Evolutionary conservation across 2,888 invertebrate species (phyloP).

Genomic region (Apamea crenata): DNA sequence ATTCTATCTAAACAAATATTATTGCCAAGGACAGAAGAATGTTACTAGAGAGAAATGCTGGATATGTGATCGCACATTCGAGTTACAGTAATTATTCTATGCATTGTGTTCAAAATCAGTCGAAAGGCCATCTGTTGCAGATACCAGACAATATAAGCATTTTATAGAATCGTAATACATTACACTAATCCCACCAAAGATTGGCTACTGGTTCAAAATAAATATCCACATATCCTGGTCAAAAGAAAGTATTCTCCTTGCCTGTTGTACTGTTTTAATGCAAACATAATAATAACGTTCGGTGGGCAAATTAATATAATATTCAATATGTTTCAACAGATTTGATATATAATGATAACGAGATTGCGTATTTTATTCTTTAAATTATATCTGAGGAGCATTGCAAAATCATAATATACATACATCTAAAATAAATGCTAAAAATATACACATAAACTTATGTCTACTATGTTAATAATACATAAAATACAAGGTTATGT

Average conservation of each 20-base stretch:
- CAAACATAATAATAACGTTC: conserved; percentile 70
- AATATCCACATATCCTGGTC: conserved; percentile 52
- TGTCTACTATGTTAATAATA: conserved; percentile 72
- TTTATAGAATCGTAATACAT: conserved; percentile 44
- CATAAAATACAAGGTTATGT: conserved; percentile 69
- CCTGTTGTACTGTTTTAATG: conserved; percentile 71
- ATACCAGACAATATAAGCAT: conserved; percentile 52
- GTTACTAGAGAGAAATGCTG: conserved; percentile 14
- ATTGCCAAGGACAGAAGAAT: conserved; percentile 29
- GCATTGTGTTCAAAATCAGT: conserved; percentile 70
- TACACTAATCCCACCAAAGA: conserved; percentile 68
- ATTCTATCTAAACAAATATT: conserved; percentile 32
- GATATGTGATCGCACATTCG: conserved; percentile 40
- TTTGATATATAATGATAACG: conserved; percentile 70
- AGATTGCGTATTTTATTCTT: conserved; percentile 70
- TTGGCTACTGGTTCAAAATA: conserved; percentile 56
- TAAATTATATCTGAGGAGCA: conserved; percentile 65
- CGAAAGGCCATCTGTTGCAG: conserved; percentile 65
- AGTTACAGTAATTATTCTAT: conserved; percentile 43
- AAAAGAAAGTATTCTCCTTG: conserved; percentile 34
- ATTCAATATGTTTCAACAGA: conserved; percentile 65
- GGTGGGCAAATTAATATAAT: conserved; percentile 80
- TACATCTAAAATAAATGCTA: conserved; percentile 80
- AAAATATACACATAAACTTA: conserved; percentile 78
- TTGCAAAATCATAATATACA: conserved; percentile 79